Base-by-base conservation (phyloP, 2,888 invertebrate species). In the Hipparchia semele region DNA sequence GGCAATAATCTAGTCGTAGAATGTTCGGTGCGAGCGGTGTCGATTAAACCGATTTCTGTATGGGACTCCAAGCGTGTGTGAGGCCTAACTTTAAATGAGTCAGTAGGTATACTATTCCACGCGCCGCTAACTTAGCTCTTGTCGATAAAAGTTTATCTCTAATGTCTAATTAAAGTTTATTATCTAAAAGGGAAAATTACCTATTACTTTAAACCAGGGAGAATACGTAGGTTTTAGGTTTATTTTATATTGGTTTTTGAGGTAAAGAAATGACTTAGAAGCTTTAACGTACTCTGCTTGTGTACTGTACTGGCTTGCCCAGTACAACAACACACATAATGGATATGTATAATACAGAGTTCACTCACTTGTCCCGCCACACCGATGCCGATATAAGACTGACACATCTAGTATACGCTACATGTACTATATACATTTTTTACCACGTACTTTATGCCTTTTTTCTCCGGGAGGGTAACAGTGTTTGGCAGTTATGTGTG, bases 1-100 rank as follows among this genome's bases (percentile, higher is more conserved):
- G 87, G 87, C 91, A 86, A 90, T 92, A 90, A 88, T 87, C 87
- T 81, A 86, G 84, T 86, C 87, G 86, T 88, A 85, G 84, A 87
- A 92, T 91, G 89, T 87, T 83, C 86, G 88, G 88, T 89, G 88
- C 88, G 90, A 90, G 87, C 86, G 89, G 85, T 89, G 87, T 86
- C 92, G 90, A 90, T 92, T 91, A 91, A 90, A 91, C 89, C 87
- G 87, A 86, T 89, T 85, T 89, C 87, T 87, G 84, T 87, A 87
- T 87, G 88, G 88, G 86, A 85, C 87, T 87, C 86, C 87, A 87
- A 86, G 89, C 86, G 85, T 86, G 82, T 85, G 87, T 85, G 83
- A 84, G 86, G 86, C 58, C 85, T 84, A 90, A 91, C 90, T 91
- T 92, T 90, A 90, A 92, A 92, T 92, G 90, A 91, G 88, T 90